Evolutionary conservation across 53 echinoderm and acorn worm genomes (phyloP), one percentile per base, ranked within the genome.

Genomic region (Luidia sarsii): DNA sequence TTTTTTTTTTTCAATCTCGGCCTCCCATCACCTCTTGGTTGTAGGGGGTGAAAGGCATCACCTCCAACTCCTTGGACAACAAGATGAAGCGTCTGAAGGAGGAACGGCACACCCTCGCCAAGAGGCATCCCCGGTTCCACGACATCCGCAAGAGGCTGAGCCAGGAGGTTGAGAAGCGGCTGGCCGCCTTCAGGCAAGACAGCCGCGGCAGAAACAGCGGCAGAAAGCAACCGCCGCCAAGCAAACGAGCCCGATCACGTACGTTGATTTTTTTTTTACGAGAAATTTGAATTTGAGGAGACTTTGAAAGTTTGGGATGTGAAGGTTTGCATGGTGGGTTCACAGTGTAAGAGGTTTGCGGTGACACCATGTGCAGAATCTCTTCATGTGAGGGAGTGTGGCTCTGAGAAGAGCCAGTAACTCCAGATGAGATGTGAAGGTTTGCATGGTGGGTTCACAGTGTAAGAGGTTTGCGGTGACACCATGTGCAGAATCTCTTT

Each of bases 21-120:
- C 29, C 37, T 39, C 25, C 2, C 25, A 25, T 31, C 33, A 20
- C 21, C 9, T 48, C 33, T 33, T 63, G 8, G 18, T 34, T 43
- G 28, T 85, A 97, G 97, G 94, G 87, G 27, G 79, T 85, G 43
- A 80, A 87, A 19, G 93, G 97, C 8, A 97, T 97, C 51, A 84
- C 89, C 8, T 36, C 83, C 21, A 93, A 91, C 66, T 89, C 97
- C 14, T 53, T 94, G 38, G 90, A 94, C 27, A 97, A 84, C 70
- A 97, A 97, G 75, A 25, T 91, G 15, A 70, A 64, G 20, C 62
- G 79, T 32, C 28, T 97, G 51, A 97, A 94, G 31, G 84, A 94
- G 48, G 93, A 97, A 24, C 85, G 94, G 1, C 93, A 94, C 62
- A 21, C 37, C n/a, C 41, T 93, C 8, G 93, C 93, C 46, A 89